phyloP scores from a whole-genome alignment of 1,140 invertebrate genomes.

The Choristoneura fumiferana region DNA sequence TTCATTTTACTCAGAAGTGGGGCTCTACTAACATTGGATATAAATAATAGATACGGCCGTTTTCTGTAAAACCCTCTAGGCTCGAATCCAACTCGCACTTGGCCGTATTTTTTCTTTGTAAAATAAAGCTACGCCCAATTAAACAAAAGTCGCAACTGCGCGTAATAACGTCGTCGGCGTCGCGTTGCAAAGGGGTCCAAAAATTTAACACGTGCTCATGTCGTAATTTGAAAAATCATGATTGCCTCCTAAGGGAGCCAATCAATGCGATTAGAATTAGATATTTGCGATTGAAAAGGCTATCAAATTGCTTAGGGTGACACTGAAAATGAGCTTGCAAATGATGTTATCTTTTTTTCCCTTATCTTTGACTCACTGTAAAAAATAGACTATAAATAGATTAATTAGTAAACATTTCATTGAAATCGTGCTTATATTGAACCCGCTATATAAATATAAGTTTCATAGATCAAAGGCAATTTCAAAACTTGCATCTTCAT shows the following conservation, averaged over 20 bases:
- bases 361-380: too few species aligned
- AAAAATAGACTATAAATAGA: too few species aligned
- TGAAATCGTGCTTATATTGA: not conserved
- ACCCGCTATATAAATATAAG: not conserved
- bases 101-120: not conserved
- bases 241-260: slow-evolving; percentile 74
- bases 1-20: too few species aligned
- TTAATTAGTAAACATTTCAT: not conserved
- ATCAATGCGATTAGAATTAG: slow-evolving; percentile 75
- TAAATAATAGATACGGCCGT: too few species aligned
- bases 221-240: slow-evolving; percentile 71
- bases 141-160: slow-evolving; percentile 35
- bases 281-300: slow-evolving; percentile 65
- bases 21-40: too few species aligned
- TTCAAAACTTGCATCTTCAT: not conserved
- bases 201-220: slow-evolving; percentile 72
- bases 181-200: slow-evolving; percentile 60
- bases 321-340: slow-evolving; percentile 35
- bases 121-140: slow-evolving; percentile 28
- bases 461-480: not conserved
- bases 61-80: too few species aligned
- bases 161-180: slow-evolving; percentile 56
- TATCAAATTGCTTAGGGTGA: slow-evolving; percentile 65
- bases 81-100: too few species aligned
- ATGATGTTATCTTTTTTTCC: slow-evolving; percentile 11